Evolutionary conservation across 2,797 vertebrate species (phyloP).

Genomic region (Anisognathus igniventris): DNA sequence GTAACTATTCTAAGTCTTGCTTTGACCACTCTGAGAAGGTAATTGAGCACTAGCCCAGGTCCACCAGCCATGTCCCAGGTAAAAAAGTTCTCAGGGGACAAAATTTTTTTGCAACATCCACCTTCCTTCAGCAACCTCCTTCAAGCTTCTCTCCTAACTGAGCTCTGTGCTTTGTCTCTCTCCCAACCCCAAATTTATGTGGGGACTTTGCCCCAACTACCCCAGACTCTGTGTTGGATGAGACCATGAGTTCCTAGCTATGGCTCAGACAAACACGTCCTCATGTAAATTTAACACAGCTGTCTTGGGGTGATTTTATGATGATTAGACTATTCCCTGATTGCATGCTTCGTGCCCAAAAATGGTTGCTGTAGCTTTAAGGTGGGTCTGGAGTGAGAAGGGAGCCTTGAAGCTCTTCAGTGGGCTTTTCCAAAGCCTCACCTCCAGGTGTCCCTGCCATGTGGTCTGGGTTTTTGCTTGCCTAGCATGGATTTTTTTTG

Average conservation of each 20-base stretch:
- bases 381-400: neutral
- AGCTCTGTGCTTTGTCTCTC: neutral
- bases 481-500: neutral
- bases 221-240: neutral
- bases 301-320: neutral
- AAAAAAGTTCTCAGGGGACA: neutral
- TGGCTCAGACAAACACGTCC: neutral
- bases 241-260: neutral
- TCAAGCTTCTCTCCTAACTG: neutral
- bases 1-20: neutral
- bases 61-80: neutral
- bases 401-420: neutral
- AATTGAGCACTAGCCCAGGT: neutral
- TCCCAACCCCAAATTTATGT: neutral
- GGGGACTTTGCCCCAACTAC: neutral
- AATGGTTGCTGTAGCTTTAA: neutral
- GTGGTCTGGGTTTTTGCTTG: neutral
- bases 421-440: neutral
- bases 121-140: neutral
- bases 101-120: neutral
- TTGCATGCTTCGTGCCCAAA: neutral
- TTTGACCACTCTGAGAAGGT: neutral
- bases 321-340: neutral
- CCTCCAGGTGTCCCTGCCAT: fast-evolving
- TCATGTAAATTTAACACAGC: neutral